Evolutionary conservation across 2,888 invertebrate genomes (phyloP), one percentile per base, ranked within the genome.

Genomic region (Minunthozetes semirufus): DNA sequence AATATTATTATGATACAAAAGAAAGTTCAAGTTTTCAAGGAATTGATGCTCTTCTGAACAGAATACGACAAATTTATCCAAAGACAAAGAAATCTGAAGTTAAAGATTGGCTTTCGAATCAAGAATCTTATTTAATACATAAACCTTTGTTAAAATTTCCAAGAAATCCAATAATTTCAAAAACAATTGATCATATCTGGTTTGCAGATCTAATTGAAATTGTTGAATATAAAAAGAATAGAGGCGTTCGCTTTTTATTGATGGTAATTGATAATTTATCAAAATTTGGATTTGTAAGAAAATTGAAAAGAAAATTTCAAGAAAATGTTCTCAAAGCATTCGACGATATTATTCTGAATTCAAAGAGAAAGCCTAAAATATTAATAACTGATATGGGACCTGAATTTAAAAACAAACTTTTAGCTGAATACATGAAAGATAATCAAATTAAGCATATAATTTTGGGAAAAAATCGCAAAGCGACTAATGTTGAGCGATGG

Each of bases 131-230:
- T 19, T 5, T 5, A 1, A 53, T 53, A 5, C 53, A 53, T 53
- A n/a, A 19, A 53, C 53, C 53, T 53, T 8, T 19, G 3, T 1
- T n/a, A n/a, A 53, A 53, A 53, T 53, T n/a, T n/a, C 11, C 15
- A 53, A n/a, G 19, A 19, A 53, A 53, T 53, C 53, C n/a, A 53
- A 53, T 53, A n/a, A 19, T 53, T 53, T 53, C 53, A 53, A 53
- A 53, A 53, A n/a, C n/a, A n/a, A 53, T 53, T 3, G 53, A 53
- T 53, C 53, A 53, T 53, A 19, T 53, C 5, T 53, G 53, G 53
- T n/a, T n/a, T 19, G n/a, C 53, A 5, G 53, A 53, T 53, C 19
- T 53, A n/a, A 2, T n/a, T n/a, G 53, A 53, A 53, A 19, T 53
- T 5, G n/a, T 19, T 53, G 19, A n/a, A 5, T 8, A 5, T 4